Percentiles rank a stretch among this genome's conserved stretches.
These are phyloP conservation scores for Plotosus lineatus DNA, from an alignment of 2,113 vertebrate genomes.

Conservation along the genomic window DNA sequence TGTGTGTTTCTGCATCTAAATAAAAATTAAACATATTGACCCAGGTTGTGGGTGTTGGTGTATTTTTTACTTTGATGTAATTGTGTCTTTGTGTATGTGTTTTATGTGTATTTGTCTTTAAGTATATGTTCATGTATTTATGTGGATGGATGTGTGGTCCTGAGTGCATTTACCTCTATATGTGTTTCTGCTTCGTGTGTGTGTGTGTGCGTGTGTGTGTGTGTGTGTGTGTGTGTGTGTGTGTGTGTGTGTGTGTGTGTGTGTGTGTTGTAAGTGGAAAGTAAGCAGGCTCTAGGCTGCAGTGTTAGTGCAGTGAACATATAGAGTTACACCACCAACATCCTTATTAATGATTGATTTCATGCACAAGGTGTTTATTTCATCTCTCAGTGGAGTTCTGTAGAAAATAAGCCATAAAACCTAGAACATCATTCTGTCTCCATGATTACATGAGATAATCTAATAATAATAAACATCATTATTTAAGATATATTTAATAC, in stretches of 20 bases:
- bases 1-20: too few species aligned
- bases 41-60: not conserved
- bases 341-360: slow-evolving; percentile 75
- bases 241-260: not conserved
- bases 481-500: not conserved
- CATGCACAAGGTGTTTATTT: slow-evolving; percentile 63
- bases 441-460: not conserved
- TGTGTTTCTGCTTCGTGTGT: too few species aligned
- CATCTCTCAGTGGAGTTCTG: slow-evolving; percentile 55
- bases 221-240: not conserved
- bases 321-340: slow-evolving; percentile 61
- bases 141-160: not conserved
- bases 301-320: slow-evolving; percentile 48
- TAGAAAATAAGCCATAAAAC: slow-evolving; percentile 49
- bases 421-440: not conserved
- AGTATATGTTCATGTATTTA: too few species aligned
- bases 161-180: not conserved
- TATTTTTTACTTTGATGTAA: not conserved
- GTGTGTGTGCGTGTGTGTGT: not conserved
- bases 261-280: slow-evolving; percentile 43
- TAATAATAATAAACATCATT: not conserved
- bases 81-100: not conserved
- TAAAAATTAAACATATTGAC: too few species aligned
- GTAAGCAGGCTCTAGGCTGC: slow-evolving; percentile 61
- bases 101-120: not conserved